These are phyloP conservation scores for Ormyrus rosae DNA, from an alignment of 2,888 invertebrate species.

Conservation along the genomic window DNA sequence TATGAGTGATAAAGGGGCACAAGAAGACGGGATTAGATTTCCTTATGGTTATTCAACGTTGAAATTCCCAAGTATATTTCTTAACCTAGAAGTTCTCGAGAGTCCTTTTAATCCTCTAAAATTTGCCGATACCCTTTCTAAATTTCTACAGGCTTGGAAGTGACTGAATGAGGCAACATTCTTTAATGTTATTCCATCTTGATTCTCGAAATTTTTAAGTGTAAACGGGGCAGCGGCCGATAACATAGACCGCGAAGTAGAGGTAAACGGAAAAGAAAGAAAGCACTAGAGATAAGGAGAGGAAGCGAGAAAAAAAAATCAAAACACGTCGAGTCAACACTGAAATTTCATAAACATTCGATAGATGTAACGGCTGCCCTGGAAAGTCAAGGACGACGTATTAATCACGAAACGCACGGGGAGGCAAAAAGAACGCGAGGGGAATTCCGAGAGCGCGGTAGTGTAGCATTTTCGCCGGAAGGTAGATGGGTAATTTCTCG, in stretches of 20 bases:
- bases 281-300: slow-evolving; percentile 5
- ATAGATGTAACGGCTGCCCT: neutral
- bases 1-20: slow-evolving; percentile 47
- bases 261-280: no score
- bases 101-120: neutral
- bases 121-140: neutral
- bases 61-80: neutral
- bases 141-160: neutral
- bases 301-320: slow-evolving; percentile 3
- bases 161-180: no score
- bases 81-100: neutral
- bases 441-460: neutral
- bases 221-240: slow-evolving; percentile 33
- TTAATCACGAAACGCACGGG: neutral
- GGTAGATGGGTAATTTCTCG: neutral
- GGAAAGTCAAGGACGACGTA: neutral
- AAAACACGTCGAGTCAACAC: neutral
- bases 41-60: neutral
- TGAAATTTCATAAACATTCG: neutral
- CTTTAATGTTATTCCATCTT: no score
- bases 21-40: neutral
- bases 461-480: slow-evolving; percentile 22
- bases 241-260: neutral
- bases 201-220: neutral
- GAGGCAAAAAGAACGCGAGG: neutral